Evolutionary conservation across 2,888 invertebrate genomes (phyloP), one percentile per base, ranked within the genome.

Genomic region (Agrotis exclamationis): DNA sequence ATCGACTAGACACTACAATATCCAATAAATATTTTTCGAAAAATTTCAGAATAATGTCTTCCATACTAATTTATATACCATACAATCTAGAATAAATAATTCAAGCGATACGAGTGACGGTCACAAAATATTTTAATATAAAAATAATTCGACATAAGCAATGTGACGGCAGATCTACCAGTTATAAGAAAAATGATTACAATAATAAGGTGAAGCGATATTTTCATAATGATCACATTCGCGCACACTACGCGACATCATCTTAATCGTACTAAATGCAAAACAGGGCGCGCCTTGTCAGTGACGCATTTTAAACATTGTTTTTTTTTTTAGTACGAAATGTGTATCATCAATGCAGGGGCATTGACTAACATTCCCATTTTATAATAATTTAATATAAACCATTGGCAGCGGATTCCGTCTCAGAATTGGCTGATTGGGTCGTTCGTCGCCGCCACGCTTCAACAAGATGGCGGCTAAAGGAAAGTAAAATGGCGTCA

Each of bases 1-100:
- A 86, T 92, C 92, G 95, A 95, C 95, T 95, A 95, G 95, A 94
- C 91, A 88, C 93, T 93, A 93, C 89, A 88, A 91, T 92, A 92
- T 91, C 92, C 92, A 93, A 94, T 94, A 93, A 93, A 92, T 91
- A 93, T 86, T 89, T 84, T 86, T 87, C 87, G 80, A 88, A 89
- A 89, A 74, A 88, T 86, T 87, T 72, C 74, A 87, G 87, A 89
- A 89, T 86, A 86, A 87, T 88, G 85, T 87, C 88, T 82, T 79
- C 76, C 80, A 58, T 79, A 77, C 78, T 84, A 85, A 82, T 82
- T 83, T 88, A 89, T 86, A 90, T 87, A 90, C 79, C 88, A 87
- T 91, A 86, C 84, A 88, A 88, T 88, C 93, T 93, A 93, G 87
- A 91, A 95, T 94, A 95, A 95, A 95, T 94, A 92, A 94, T 90